Conservation (phyloP, 2,797 vertebrate genomes). For the Tinamus major region DNA sequence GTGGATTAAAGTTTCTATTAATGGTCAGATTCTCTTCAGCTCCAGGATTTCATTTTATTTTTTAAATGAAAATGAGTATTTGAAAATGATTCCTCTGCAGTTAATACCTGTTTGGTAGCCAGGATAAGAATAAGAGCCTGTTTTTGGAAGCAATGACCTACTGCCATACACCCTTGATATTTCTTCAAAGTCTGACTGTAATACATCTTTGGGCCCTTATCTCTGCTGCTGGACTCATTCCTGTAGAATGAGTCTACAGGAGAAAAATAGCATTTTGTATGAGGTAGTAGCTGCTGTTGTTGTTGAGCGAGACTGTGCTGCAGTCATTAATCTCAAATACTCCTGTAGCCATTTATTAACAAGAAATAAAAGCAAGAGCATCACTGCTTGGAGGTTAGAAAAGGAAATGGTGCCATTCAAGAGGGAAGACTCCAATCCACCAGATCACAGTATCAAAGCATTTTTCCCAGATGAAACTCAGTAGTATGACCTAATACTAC, state of each 20-base stretch:
- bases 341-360: slow-evolving; percentile 31
- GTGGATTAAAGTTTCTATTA: not conserved
- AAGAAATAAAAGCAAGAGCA: slow-evolving; percentile 54
- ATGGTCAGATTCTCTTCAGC: not conserved
- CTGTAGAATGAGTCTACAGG: slow-evolving; percentile 13
- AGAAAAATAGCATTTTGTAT: slow-evolving; percentile 59
- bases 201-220: slow-evolving; percentile 40
- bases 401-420: not conserved
- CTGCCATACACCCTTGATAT: slow-evolving; percentile 57
- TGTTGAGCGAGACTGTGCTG: slow-evolving; percentile 33
- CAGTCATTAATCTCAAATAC: slow-evolving; percentile 66
- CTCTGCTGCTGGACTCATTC: slow-evolving; percentile 5
- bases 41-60: not conserved
- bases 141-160: slow-evolving; percentile 40
- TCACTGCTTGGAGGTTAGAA: not conserved
- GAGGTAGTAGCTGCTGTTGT: slow-evolving; percentile 57
- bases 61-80: slow-evolving; percentile 4
- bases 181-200: slow-evolving; percentile 44
- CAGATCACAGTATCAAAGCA: not conserved
- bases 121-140: slow-evolving; percentile 29
- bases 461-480: not conserved
- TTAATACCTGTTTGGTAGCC: slow-evolving; percentile 39
- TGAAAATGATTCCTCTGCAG: slow-evolving; percentile 11
- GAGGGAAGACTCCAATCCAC: not conserved
- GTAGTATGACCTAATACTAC: not conserved